Evolutionary conservation across 2,888 invertebrate species (phyloP), one percentile per base, ranked within the genome.

Genomic region (Agrotis ipsilon): DNA sequence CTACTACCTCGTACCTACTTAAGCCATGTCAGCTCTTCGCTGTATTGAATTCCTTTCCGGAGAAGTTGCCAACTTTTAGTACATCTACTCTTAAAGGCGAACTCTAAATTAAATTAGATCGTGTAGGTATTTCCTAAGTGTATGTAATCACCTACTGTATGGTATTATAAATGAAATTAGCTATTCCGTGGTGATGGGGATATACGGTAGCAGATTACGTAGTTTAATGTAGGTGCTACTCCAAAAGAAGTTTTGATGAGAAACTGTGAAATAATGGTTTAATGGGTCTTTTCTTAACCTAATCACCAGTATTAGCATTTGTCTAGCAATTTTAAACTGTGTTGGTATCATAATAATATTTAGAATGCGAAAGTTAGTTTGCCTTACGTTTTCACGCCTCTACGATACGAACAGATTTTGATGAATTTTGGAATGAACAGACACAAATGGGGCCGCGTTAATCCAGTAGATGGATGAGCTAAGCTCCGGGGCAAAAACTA

Each of bases 61-160:
- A 67, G 63, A 62, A 76, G 63, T 81, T 73, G 51, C 78, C 68
- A 83, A 84, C 72, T 83, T 80, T 72, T 54, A 65, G 63, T 66
- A 51, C 32, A 59, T 49, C n/a, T 16, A n/a, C 71, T 57, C 49
- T 51, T 51, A 46, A 27, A 71, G 27, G 43, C 6, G 46, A 48
- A 76, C 61, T 69, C 80, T 60, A 57, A 51, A 66, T 43, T 32
- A 55, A 69, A 78, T 55, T 65, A 75, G 43, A 58, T 68, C 67
- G 24, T 48, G 48, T 16, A 61, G 59, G 39, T 16, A 61, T 54
- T 57, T 57, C 14, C 48, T 58, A 57, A 54, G 21, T 52, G 7
- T 39, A 39, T 63, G 32, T 51, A 69, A 70, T 59, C 2, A 46
- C 51, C 21, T 27, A 21, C 18, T 24, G 43, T 62, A 48, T 27